Evolutionary conservation across 1,140 invertebrate species (phyloP), one percentile per base, ranked within the genome.

Genomic region (Diachasmimorpha longicaudata): DNA sequence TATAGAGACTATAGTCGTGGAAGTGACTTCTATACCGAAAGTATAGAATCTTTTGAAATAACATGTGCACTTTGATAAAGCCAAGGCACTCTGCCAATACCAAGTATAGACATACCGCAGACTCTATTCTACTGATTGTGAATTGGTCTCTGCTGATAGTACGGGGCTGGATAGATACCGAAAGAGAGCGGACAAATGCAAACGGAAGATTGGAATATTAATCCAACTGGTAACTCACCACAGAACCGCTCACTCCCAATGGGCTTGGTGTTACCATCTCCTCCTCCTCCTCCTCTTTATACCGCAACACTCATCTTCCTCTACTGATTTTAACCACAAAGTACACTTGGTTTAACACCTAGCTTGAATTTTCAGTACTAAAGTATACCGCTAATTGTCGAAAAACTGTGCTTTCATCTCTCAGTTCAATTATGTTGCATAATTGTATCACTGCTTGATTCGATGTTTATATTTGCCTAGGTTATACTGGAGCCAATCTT

Each of bases 381-480:
- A 14, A 68, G 23, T 46, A 75, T 69, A 70, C 68, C n/a, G 25
- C 74, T 75, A 75, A 75, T 75, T 75, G 74, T n/a, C 68, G 58
- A 55, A 31, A 21, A 75, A 68, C 68, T 63, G 39, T 70, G 36
- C 52, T 46, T 52, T 63, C 58, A 63, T 63, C 58, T 23, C 58
- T 25, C 31, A 31, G 6, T 31, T 6, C n/a, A n/a, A n/a, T n/a
- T n/a, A n/a, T n/a, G n/a, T n/a, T n/a, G n/a, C n/a, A n/a, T n/a
- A n/a, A n/a, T n/a, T n/a, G n/a, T n/a, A n/a, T n/a, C n/a, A n/a
- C n/a, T n/a, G n/a, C n/a, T n/a, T n/a, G n/a, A n/a, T n/a, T n/a
- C n/a, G n/a, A n/a, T n/a, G n/a, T n/a, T 6, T 80, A 78, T 79
- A 82, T 79, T 83, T 79, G 72, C 81, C 76, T 83, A 70, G 78